phyloP scores from a whole-genome alignment of 2,113 vertebrate genomes.

The Scortum barcoo region DNA sequence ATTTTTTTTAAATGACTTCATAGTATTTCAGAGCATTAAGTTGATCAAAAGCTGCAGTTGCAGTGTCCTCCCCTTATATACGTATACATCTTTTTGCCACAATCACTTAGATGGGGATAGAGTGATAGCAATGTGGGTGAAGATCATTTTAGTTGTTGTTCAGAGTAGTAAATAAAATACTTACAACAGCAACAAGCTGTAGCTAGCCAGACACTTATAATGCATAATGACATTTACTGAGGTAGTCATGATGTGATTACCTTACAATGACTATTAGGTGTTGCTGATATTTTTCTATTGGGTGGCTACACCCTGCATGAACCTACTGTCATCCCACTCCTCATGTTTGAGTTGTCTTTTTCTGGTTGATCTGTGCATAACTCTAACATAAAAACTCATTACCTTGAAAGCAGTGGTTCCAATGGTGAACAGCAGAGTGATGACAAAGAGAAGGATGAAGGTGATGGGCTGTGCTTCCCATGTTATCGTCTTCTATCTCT shows the following conservation, averaged over 20 bases:
- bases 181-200: not conserved
- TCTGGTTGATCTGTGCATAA: not conserved
- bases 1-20: not conserved
- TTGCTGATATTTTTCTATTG: not conserved
- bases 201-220: not conserved
- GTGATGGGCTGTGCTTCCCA: conserved; percentile 83
- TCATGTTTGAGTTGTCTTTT: not conserved
- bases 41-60: not conserved
- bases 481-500: conserved; percentile 75
- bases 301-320: not conserved
- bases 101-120: no score
- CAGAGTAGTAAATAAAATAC: not conserved
- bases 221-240: not conserved
- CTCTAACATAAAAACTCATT: conserved; percentile 3
- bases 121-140: no score
- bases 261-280: not conserved
- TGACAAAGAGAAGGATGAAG: conserved; percentile 91
- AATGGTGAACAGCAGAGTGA: conserved; percentile 90
- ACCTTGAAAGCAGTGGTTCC: conserved; percentile 90
- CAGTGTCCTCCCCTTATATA: not conserved
- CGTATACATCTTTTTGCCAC: not conserved
- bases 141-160: not conserved
- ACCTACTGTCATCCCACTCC: not conserved
- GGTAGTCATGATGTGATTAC: not conserved
- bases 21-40: not conserved